These are phyloP conservation scores for Upupa epops DNA, from an alignment of 2,113 vertebrate genomes.

Conservation along the genomic window DNA sequence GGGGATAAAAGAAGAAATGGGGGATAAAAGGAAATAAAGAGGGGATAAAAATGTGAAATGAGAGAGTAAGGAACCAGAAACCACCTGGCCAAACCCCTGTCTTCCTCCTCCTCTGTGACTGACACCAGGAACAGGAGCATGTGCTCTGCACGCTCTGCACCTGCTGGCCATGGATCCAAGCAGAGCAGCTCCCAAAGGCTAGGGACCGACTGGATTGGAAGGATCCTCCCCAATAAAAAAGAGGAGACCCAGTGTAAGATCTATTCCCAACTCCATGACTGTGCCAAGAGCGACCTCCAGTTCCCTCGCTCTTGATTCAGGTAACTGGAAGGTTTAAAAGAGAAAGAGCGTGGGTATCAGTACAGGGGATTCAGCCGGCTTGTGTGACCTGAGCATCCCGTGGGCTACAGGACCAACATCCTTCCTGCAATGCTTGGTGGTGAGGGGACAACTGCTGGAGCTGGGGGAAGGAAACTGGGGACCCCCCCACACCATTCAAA, in stretches of 20 bases:
- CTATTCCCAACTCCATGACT: background rate
- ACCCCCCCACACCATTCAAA: background rate
- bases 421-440: background rate
- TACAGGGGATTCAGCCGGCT: background rate
- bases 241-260: background rate
- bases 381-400: background rate
- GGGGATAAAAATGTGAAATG: no score
- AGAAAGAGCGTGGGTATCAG: constrained; percentile 42
- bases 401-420: background rate
- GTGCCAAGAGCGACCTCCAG: constrained; percentile 68
- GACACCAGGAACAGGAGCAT: background rate
- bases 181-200: background rate
- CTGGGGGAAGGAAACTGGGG: background rate
- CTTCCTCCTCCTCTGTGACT: background rate
- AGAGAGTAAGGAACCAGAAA: no score
- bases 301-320: constrained; percentile 47
- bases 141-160: background rate
- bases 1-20: no score
- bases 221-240: no score
- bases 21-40: no score
- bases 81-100: background rate
- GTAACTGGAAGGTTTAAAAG: constrained; percentile 67
- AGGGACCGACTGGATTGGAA: background rate
- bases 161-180: background rate
- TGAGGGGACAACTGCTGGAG: background rate